Evolutionary conservation across 2,113 vertebrate species (phyloP).

Genomic region (Mus pahari): DNA sequence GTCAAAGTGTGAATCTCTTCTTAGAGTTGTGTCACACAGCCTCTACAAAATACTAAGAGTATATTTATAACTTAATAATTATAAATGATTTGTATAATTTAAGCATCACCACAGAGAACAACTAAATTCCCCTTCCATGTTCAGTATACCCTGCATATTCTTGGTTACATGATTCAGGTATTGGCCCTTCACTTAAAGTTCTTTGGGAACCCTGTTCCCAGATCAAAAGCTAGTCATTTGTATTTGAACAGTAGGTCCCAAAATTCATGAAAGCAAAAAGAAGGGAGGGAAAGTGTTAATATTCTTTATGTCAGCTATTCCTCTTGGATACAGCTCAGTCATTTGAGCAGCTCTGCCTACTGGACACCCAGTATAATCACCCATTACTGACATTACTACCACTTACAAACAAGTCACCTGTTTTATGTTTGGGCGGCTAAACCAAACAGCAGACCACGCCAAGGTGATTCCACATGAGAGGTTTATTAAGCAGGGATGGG

Average conservation of each 20-base stretch:
- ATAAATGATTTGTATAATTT: not conserved
- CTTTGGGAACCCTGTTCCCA: not conserved
- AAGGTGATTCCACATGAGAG: too few relatives aligned
- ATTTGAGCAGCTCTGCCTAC: not conserved
- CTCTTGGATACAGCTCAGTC: not conserved
- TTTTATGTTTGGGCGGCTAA: too few relatives aligned
- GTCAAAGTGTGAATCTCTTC: not conserved
- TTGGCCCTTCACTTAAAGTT: not conserved
- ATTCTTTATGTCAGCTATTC: not conserved
- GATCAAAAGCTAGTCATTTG: not conserved
- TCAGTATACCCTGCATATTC: not conserved
- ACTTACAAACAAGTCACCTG: not conserved
- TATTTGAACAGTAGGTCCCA: not conserved
- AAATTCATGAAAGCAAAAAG: not conserved
- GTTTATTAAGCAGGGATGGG: too few relatives aligned
- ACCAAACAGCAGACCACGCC: too few relatives aligned
- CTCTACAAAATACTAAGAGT: not conserved
- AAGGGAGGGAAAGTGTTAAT: not conserved
- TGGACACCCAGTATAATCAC: not conserved
- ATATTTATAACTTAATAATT: not conserved
- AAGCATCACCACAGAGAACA: not conserved
- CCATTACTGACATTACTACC: not conserved
- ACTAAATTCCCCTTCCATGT: not conserved
- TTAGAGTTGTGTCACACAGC: not conserved
- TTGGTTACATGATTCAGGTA: not conserved